Evolutionary conservation across 64 coral and sea anemone species (phyloP).

Genomic region (Trachythela sp.): DNA sequence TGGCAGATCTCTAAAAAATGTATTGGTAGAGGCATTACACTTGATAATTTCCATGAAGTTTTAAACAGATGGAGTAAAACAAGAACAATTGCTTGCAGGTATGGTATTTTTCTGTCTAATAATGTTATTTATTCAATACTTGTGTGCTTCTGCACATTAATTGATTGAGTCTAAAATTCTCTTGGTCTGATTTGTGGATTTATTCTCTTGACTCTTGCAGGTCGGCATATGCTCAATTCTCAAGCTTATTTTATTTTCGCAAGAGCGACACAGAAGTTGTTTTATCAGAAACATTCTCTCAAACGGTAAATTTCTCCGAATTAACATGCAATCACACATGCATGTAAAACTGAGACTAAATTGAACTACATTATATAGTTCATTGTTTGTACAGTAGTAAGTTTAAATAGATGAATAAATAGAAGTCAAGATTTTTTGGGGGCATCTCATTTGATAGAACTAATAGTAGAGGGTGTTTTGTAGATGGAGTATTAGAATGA

Average conservation of each 20-base stretch:
- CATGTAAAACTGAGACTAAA: no score
- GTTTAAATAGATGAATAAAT: no score
- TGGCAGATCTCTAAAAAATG: background rate
- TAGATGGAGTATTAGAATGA: no score
- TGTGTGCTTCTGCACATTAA: no score
- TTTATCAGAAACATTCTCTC: constrained; percentile 10
- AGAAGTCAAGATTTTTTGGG: no score
- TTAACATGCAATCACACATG: background rate
- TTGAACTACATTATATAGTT: no score
- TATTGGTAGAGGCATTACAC: background rate
- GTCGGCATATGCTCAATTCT: background rate
- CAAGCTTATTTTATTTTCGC: background rate
- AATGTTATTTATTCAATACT: background rate
- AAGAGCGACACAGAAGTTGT: constrained; percentile 12
- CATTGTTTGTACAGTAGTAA: no score
- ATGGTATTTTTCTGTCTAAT: background rate
- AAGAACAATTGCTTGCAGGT: background rate
- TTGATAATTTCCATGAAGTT: constrained; percentile 17
- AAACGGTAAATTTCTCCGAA: background rate
- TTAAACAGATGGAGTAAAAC: background rate
- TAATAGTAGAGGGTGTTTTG: no score
- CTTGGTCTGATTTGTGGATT: no score
- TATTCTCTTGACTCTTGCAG: background rate
- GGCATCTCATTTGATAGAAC: no score
- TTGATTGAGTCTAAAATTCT: constrained; percentile 6